phyloP scores from a whole-genome alignment of 2,797 vertebrate genomes.

The Alosa sapidissima region DNA sequence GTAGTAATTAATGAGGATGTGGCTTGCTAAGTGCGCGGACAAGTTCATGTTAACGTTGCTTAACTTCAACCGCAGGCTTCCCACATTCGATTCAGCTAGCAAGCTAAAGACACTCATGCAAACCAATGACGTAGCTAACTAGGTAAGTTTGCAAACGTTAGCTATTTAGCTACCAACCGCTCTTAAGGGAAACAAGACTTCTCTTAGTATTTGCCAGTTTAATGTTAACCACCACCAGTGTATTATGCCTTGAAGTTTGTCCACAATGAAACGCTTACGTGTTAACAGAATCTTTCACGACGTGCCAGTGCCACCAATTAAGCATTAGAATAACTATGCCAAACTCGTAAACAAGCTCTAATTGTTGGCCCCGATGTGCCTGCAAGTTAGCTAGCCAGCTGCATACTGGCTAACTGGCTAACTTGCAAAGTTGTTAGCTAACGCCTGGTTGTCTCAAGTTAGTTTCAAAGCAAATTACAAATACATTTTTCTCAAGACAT shows the following conservation, averaged over 20 bases:
- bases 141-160: background rate
- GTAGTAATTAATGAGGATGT: background rate
- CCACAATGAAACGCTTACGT: background rate
- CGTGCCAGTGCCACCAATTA: background rate
- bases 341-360: background rate
- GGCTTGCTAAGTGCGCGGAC: background rate
- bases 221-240: background rate
- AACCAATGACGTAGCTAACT: constrained; percentile 20
- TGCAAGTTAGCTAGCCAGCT: background rate
- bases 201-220: background rate
- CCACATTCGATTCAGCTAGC: background rate
- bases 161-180: background rate
- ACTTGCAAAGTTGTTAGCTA: constrained; percentile 3
- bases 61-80: background rate
- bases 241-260: background rate
- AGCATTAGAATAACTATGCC: background rate
- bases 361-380: background rate
- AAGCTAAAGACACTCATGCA: background rate
- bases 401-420: constrained; percentile 11
- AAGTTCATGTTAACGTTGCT: background rate
- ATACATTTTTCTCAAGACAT: background rate
- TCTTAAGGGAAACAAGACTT: background rate
- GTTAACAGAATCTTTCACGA: background rate
- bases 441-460: background rate
- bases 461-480: background rate